These are phyloP conservation scores for Melolontha melolontha DNA, from an alignment of 2,888 invertebrate species.

Conservation along the genomic window DNA sequence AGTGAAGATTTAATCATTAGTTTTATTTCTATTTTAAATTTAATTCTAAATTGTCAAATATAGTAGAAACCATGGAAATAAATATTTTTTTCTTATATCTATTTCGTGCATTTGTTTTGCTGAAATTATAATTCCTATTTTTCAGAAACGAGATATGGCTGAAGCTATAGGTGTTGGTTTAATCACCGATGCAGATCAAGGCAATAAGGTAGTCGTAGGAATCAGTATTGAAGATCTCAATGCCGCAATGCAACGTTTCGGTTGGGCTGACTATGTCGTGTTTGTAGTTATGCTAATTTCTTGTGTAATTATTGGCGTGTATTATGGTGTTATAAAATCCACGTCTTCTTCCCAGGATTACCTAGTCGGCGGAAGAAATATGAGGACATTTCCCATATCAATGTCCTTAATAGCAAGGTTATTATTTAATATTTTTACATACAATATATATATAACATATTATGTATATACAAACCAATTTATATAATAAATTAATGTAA, in stretches of 20 bases:
- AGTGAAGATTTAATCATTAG: too few species aligned
- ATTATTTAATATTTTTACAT: conserved; percentile 45
- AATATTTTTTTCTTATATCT: too few species aligned
- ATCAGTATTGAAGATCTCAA: conserved; percentile 58
- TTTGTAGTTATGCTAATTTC: conserved; percentile 81
- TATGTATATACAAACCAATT: too few species aligned
- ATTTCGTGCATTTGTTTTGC: too few species aligned
- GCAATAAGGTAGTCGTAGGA: conserved; percentile 52
- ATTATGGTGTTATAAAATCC: conserved; percentile 81
- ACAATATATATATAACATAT: neutral
- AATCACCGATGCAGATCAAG: conserved; percentile 52
- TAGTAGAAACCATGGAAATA: too few species aligned
- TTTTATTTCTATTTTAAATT: too few species aligned
- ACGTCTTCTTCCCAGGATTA: conserved; percentile 76
- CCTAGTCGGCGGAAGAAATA: conserved; percentile 83
- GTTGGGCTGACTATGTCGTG: conserved; percentile 81
- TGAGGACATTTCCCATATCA: conserved; percentile 85
- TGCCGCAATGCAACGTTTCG: conserved; percentile 62
- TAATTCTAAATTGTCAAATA: too few species aligned
- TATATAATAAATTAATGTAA: too few species aligned
- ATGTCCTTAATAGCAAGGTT: conserved; percentile 89
- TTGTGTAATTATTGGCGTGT: conserved; percentile 84
- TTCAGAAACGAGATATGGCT: conserved; percentile 46
- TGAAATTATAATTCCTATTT: conserved; percentile 4
- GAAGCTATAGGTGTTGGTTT: conserved; percentile 51